Conservation (phyloP, 2,888 invertebrate species). For the Stenodera caucasica region DNA sequence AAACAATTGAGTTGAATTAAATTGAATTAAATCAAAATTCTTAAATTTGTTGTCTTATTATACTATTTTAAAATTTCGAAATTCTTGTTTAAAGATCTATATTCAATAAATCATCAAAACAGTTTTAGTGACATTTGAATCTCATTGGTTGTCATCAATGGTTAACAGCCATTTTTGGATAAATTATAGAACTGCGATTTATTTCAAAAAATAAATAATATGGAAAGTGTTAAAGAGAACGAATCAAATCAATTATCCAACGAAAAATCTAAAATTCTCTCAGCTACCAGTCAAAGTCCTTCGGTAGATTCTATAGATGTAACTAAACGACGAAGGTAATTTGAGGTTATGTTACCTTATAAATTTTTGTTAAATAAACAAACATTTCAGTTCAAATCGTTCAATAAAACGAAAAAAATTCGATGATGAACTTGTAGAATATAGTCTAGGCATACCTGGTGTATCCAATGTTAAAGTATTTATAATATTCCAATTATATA, state of each 20-base stretch:
- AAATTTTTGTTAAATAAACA: slow-evolving; percentile 10
- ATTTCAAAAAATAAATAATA: neutral
- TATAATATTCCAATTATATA: neutral
- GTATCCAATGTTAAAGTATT: slow-evolving; percentile 52
- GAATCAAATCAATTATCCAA: neutral
- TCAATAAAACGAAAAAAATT: slow-evolving; percentile 95
- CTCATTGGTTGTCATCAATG: no score
- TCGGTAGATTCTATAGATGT: slow-evolving; percentile 48
- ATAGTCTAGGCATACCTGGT: slow-evolving; percentile 72
- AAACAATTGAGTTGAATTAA: no score
- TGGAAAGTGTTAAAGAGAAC: neutral
- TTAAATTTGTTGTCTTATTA: no score
- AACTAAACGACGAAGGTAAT: slow-evolving; percentile 50
- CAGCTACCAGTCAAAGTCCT: slow-evolving; percentile 28
- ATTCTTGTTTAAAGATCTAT: no score
- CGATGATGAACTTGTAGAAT: slow-evolving; percentile 96
- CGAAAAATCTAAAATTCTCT: neutral
- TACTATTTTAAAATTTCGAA: no score
- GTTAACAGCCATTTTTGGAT: no score
- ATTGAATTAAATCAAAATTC: no score
- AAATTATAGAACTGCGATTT: no score
- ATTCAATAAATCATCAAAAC: no score
- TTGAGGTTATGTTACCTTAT: slow-evolving; percentile 23
- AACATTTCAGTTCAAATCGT: slow-evolving; percentile 74
- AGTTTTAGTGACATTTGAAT: no score